These are phyloP conservation scores for Chunga burmeisteri DNA, from an alignment of 2,113 vertebrate species.

Conservation along the genomic window DNA sequence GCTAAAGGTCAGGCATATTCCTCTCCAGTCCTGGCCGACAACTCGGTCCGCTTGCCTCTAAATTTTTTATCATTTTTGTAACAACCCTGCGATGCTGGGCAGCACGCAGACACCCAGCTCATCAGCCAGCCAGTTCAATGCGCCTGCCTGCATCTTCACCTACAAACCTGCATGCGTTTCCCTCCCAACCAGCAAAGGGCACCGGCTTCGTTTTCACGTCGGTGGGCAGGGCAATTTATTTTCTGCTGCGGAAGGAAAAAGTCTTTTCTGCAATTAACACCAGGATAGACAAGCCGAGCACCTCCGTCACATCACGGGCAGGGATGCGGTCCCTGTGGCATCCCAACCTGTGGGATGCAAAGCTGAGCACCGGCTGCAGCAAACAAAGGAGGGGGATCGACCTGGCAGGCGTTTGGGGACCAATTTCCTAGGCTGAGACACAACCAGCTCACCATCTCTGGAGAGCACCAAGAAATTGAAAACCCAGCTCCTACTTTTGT, in stretches of 20 bases:
- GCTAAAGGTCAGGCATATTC: not conserved
- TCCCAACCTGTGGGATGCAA: slow-evolving; percentile 53
- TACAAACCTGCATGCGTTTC: not conserved
- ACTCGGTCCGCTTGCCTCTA: not conserved
- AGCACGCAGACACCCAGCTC: not conserved
- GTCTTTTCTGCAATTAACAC: not conserved
- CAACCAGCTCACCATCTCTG: not conserved
- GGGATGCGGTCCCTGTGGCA: not conserved
- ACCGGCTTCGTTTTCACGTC: not conserved
- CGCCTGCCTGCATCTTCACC: not conserved
- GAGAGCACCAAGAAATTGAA: not conserved
- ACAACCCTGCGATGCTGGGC: not conserved
- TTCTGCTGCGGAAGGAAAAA: not conserved
- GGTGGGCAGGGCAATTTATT: not conserved
- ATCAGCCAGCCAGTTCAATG: not conserved
- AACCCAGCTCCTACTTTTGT: not conserved
- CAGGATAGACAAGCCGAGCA: not conserved
- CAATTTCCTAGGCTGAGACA: not conserved
- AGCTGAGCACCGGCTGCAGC: not conserved
- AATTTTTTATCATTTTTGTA: not conserved
- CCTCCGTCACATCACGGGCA: slow-evolving; percentile 4
- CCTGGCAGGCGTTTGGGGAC: not conserved
- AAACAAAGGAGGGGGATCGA: slow-evolving; percentile 46
- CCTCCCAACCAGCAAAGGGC: not conserved
- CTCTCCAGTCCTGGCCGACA: not conserved